Evolutionary conservation across 2,888 invertebrate genomes (phyloP).

Genomic region (Arge pagana): DNA sequence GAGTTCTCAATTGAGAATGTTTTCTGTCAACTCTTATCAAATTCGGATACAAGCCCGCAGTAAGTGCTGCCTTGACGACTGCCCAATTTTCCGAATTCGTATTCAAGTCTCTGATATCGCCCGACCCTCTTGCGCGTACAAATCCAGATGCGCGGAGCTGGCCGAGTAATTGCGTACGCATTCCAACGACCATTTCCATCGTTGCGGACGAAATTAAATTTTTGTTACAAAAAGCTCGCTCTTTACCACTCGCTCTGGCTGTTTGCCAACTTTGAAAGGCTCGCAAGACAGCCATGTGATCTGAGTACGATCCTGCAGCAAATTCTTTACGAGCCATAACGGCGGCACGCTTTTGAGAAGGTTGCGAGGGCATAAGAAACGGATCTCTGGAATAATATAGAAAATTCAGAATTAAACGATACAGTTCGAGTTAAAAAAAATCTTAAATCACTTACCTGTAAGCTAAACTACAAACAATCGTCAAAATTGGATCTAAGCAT

Average conservation of each 20-base stretch:
- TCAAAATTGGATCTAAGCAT: slow-evolving; percentile 90
- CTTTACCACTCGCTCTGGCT: slow-evolving; percentile 66
- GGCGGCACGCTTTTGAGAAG: slow-evolving; percentile 69
- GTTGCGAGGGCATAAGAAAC: slow-evolving; percentile 75
- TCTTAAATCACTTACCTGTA: slow-evolving; percentile 62
- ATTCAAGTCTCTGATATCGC: slow-evolving; percentile 80
- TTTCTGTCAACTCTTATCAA: slow-evolving; percentile 75
- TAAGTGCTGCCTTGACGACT: slow-evolving; percentile 86
- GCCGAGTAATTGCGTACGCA: slow-evolving; percentile 81
- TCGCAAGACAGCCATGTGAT: slow-evolving; percentile 84
- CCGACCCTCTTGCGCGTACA: slow-evolving; percentile 66
- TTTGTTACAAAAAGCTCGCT: slow-evolving; percentile 73
- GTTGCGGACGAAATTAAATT: slow-evolving; percentile 79
- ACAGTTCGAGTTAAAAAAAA: background rate
- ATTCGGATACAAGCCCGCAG: slow-evolving; percentile 90
- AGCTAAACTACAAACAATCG: slow-evolving; percentile 86
- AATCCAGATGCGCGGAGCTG: slow-evolving; percentile 79
- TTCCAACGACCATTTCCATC: slow-evolving; percentile 89
- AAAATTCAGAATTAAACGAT: background rate
- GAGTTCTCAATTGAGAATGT: slow-evolving; percentile 66
- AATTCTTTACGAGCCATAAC: slow-evolving; percentile 69
- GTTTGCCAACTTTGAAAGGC: slow-evolving; percentile 76
- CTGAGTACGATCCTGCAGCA: slow-evolving; percentile 79
- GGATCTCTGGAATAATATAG: slow-evolving; percentile 65
- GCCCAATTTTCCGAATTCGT: slow-evolving; percentile 85